phyloP scores from a whole-genome alignment of 2,113 vertebrate species.

The Genyomyrus donnyi region DNA sequence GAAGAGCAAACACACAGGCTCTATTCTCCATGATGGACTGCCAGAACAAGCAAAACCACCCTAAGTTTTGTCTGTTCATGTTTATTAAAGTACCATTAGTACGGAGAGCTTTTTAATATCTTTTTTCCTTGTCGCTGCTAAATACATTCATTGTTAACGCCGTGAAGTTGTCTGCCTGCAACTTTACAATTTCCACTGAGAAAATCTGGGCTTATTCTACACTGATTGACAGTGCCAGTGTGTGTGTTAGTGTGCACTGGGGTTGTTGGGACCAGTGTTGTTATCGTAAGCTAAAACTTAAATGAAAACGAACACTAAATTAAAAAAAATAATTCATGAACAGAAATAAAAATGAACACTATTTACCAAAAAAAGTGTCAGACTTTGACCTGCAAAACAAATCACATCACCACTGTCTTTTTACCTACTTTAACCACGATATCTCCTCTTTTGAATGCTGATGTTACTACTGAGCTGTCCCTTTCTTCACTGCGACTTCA shows the following conservation, averaged over 20 bases:
- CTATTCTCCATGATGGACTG: too few species aligned
- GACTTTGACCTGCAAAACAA: not conserved
- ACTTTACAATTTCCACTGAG: not conserved
- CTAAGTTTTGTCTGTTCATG: too few species aligned
- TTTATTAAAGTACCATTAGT: not conserved
- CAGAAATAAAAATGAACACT: not conserved
- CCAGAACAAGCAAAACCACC: too few species aligned
- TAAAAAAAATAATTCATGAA: not conserved
- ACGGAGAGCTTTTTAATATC: not conserved
- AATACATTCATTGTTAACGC: not conserved
- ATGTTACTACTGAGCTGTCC: not conserved
- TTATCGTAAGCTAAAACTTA: not conserved
- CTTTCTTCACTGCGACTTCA: not conserved
- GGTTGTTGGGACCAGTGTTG: not conserved
- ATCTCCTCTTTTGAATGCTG: not conserved
- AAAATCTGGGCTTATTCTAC: not conserved
- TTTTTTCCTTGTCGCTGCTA: not conserved
- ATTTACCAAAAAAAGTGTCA: not conserved
- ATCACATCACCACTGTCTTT: not conserved
- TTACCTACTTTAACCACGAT: not conserved
- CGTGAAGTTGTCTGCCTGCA: not conserved
- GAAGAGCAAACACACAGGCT: not conserved
- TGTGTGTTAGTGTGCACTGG: not conserved
- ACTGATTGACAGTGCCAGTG: not conserved
- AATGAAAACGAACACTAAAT: not conserved